Evolutionary conservation across 2,888 invertebrate genomes (phyloP), one percentile per base, ranked within the genome.

Genomic region (Bombyx huttoni): DNA sequence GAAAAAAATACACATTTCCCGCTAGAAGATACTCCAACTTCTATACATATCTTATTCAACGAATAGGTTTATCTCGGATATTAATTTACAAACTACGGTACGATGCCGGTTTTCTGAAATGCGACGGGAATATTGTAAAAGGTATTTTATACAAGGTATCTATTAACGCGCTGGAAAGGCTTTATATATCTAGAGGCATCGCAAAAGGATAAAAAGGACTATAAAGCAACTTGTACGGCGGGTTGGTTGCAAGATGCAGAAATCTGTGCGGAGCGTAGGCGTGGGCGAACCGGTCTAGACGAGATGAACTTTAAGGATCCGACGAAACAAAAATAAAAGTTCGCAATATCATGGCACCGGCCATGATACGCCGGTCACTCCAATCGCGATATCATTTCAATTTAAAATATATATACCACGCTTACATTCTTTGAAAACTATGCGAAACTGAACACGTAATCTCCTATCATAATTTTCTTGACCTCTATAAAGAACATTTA

Each of bases 251-350:
- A 79, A 83, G 85, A 85, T 85, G 87, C 86, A 86, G 85, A 86
- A 87, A 88, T 87, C 87, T 83, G 84, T 83, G 81, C 82, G 78
- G 70, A 70, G 63, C 70, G 74, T 78, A 77, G 77, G 78, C 71
- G 84, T 82, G 76, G 75, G 78, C 74, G 77, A 83, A 88, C 87
- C 87, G 87, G 87, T 88, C 86, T 81, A 82, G 82, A 85, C 83
- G 68, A 80, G 83, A 80, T 85, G 86, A 86, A 86, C 87, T 85
- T 85, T 82, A 84, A 81, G 80, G 76, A 80, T 79, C 80, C 66
- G 68, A 74, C 75, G 73, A 82, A 85, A 84, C 73, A 76, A 83
- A 66, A 85, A 84, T 77, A 83, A 86, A 81, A 74, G 70, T 66
- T 64, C 62, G 69, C 69, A 63, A 70, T 70, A 78, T 72, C 74